Evolutionary conservation across 2,113 vertebrate genomes (phyloP).

Genomic region (Forbesichthys agassizii): DNA sequence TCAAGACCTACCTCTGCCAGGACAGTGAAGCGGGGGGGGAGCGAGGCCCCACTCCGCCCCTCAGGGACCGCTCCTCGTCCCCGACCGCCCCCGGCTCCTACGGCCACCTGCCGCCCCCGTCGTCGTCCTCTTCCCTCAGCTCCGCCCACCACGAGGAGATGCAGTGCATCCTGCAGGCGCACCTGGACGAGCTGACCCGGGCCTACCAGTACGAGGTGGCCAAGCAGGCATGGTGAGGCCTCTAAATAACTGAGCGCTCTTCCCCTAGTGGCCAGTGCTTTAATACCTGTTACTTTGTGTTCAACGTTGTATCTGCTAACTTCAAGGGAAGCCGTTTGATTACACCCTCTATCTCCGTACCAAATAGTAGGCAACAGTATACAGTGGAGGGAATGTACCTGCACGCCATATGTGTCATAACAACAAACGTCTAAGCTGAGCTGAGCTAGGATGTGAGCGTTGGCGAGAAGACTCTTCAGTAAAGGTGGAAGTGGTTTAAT

Average conservation of each 20-base stretch:
- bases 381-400: too few species aligned
- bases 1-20: constrained; percentile 92
- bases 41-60: constrained; percentile 91
- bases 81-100: constrained; percentile 83
- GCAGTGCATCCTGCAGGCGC: constrained; percentile 95
- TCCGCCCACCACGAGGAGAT: constrained; percentile 94
- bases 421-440: too few species aligned
- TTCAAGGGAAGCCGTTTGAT: too few species aligned
- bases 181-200: constrained; percentile 92
- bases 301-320: too few species aligned
- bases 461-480: too few species aligned
- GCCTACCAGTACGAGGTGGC: constrained; percentile 97
- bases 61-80: constrained; percentile 90
- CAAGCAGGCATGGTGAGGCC: constrained; percentile 89
- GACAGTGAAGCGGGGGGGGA: constrained; percentile 91
- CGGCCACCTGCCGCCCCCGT: constrained; percentile 77
- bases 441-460: too few species aligned
- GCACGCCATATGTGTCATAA: too few species aligned
- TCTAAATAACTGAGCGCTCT: neutral
- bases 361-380: too few species aligned
- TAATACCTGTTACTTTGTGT: too few species aligned
- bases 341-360: too few species aligned
- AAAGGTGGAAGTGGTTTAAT: too few species aligned
- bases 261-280: too few species aligned
- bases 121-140: constrained; percentile 89